phyloP scores from a whole-genome alignment of 2,888 invertebrate genomes.

The Marasmarcha lunaedactyla region DNA sequence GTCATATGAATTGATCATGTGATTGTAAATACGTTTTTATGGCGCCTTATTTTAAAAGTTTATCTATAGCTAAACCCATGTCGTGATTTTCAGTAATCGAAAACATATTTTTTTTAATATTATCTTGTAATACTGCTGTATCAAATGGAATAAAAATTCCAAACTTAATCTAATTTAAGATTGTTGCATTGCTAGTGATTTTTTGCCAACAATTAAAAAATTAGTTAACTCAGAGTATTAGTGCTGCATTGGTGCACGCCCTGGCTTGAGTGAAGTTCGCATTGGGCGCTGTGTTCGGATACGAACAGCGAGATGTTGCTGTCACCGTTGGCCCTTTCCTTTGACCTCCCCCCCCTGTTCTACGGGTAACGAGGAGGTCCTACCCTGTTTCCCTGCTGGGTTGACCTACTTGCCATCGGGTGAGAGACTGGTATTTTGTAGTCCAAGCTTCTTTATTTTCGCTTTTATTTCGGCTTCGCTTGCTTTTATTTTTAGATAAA shows the following conservation, averaged over 20 bases:
- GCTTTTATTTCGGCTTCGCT: too few species aligned
- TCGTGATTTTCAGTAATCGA: not conserved
- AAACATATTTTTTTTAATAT: not conserved
- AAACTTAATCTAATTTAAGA: conserved; percentile 1
- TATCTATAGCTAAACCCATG: conserved; percentile 1
- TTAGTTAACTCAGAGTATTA: not conserved
- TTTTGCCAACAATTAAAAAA: conserved; percentile 3
- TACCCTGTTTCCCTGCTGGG: too few species aligned
- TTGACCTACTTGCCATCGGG: too few species aligned
- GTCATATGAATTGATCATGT: not conserved
- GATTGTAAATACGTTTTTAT: not conserved
- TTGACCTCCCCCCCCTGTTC: conserved; percentile 6
- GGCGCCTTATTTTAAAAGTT: not conserved
- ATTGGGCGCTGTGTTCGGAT: not conserved
- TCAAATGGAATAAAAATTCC: not conserved
- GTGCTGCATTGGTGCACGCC: not conserved
- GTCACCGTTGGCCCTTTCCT: not conserved
- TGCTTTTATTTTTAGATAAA: conserved; percentile 6
- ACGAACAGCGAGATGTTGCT: not conserved
- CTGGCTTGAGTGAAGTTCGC: not conserved
- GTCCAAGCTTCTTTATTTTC: too few species aligned
- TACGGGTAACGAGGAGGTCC: too few species aligned
- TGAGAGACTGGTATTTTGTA: too few species aligned
- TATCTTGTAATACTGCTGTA: not conserved
- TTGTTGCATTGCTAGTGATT: not conserved